Percentiles rank a stretch among this genome's conserved stretches.
phyloP scores from a whole-genome alignment of 2,797 vertebrate species.

The Rhinophrynus dorsalis region DNA sequence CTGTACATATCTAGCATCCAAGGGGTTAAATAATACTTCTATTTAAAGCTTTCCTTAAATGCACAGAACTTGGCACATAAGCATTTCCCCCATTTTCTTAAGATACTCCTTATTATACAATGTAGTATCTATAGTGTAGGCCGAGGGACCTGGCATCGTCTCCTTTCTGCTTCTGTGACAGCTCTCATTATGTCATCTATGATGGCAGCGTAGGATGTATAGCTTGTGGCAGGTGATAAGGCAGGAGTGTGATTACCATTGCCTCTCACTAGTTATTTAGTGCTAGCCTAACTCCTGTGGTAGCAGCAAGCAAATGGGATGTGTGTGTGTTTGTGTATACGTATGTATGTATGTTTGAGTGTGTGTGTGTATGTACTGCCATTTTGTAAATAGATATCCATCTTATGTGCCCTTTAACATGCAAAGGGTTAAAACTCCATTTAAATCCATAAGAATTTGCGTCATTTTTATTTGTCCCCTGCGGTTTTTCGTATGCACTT shows the following conservation, averaged over 20 bases:
- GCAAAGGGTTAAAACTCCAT: too few species aligned
- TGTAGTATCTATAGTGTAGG: constrained; percentile 13
- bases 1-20: not conserved
- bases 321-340: too few species aligned
- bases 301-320: not conserved
- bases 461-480: not conserved
- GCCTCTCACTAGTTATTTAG: not conserved
- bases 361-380: not conserved
- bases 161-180: constrained; percentile 13
- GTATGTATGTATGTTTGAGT: too few species aligned
- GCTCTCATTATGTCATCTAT: constrained; percentile 34
- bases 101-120: constrained; percentile 26
- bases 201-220: constrained; percentile 36
- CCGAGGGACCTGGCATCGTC: not conserved
- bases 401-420: not conserved
- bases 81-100: not conserved
- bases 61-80: not conserved
- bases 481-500: too few species aligned
- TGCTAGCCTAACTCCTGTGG: constrained; percentile 3
- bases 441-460: too few species aligned
- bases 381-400: constrained; percentile 5
- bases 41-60: not conserved
- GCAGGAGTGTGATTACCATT: constrained; percentile 6
- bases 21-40: not conserved
- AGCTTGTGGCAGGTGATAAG: not conserved